Percentiles rank a stretch among this genome's conserved stretches.
Conservation (phyloP, 1,140 invertebrate species). For the Panulirus ornatus region DNA sequence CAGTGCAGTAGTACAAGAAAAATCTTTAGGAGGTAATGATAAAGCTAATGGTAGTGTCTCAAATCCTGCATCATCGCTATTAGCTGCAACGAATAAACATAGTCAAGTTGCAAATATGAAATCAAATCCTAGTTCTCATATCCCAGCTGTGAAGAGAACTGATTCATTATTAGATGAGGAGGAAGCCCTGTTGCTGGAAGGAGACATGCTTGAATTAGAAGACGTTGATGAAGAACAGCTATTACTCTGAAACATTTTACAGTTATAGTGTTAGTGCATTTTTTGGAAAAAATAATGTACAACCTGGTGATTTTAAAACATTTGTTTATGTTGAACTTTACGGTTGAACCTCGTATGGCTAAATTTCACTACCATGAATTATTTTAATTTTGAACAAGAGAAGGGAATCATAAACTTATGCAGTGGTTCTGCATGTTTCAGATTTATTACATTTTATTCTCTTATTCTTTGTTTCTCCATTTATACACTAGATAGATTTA, state of each 20-base stretch:
- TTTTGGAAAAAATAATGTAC: neutral
- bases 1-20: neutral
- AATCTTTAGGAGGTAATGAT: neutral
- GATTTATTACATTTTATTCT: too few relatives aligned
- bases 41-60: neutral
- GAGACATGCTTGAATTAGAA: conserved; percentile 23
- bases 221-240: conserved; percentile 30
- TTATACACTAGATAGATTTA: too few relatives aligned
- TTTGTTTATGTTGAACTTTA: too few relatives aligned
- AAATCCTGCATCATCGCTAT: neutral
- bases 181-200: conserved; percentile 12
- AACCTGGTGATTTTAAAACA: neutral
- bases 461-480: too few relatives aligned
- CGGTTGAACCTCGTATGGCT: too few relatives aligned
- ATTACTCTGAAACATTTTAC: conserved; percentile 19
- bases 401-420: too few relatives aligned
- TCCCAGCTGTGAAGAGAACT: neutral
- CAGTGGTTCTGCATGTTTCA: too few relatives aligned
- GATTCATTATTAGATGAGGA: conserved; percentile 34
- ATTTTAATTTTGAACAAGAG: too few relatives aligned
- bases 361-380: too few relatives aligned
- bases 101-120: neutral
- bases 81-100: neutral
- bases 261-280: neutral
- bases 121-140: neutral